Base-by-base conservation (phyloP, 2,888 invertebrate genomes). In the Caenorhabditis sp. region DNA sequence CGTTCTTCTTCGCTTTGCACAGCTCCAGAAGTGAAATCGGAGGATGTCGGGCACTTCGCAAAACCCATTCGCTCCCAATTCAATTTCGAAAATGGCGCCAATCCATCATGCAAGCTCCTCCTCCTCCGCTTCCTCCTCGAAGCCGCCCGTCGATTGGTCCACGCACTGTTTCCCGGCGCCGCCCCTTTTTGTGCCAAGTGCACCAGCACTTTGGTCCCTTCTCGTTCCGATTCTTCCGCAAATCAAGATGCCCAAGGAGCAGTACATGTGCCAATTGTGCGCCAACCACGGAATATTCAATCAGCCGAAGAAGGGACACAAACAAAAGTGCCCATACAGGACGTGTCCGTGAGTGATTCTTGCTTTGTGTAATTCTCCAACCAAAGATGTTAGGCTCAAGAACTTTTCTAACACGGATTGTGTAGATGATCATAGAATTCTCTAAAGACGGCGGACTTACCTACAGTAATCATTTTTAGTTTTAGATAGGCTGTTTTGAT, bases 211-310 rank as follows among this genome's bases (percentile, higher is more conserved):
- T 65, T 73, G 48, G 43, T 45, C 39, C 50, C 22, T 37, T 27
- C 39, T 41, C 45, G 48, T 15, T 20, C 48, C 55, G 48, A 24
- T 56, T 27, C 13, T 32, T 32, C 15, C 35, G n/a, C 26, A 27
- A n/a, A 11, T 58, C 50, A 52, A 37, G 26, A 88, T 88, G 88
- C 88, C 88, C 8, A 88, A 88, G 63, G 88, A 88, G 71, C 86
- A 88, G 78, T 88, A 88, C 66, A 88, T 89, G 87, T 89, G 89
- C 50, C 89, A 89, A 61, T 73, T 89, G n/a, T 89, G 89, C 58
- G 87, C 87, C 24, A 89, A 89, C 76, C 89, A 89, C 71, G 88
- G 87, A 2, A 80, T 84, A 15, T 89, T 86, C 76, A 85, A 89
- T 74, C 88, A 88, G 61, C 89, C 89, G 15, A 89, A 89, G 74